Conservation (phyloP, 2,888 invertebrate species). For the Minunthozetes semirufus region DNA sequence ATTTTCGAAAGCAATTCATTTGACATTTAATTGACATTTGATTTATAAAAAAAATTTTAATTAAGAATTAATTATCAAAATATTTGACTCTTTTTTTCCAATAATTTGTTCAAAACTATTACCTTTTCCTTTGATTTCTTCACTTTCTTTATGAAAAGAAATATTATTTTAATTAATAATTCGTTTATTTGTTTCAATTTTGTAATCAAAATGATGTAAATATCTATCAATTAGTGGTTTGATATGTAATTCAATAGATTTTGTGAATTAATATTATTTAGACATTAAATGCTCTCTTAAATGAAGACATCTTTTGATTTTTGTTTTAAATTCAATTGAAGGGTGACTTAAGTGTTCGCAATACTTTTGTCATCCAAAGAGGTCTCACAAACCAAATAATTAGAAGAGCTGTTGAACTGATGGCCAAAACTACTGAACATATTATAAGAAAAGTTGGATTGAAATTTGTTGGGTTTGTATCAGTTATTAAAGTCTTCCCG, state of each 20-base stretch:
- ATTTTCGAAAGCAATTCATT: neutral
- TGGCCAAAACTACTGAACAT: neutral
- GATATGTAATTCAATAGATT: no score
- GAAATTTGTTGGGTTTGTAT: neutral
- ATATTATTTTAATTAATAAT: no score
- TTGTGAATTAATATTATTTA: neutral
- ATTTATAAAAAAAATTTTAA: no score
- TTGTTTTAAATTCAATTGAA: neutral
- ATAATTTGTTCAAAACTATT: no score
- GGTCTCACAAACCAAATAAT: neutral
- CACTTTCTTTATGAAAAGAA: no score
- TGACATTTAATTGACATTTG: neutral
- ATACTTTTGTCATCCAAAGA: constrained; percentile 2
- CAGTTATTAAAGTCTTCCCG: neutral
- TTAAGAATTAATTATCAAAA: no score
- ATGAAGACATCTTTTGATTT: neutral
- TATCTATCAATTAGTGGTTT: no score
- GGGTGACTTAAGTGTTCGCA: neutral
- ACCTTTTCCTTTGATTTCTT: no score
- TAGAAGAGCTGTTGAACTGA: neutral
- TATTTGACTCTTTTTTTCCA: no score
- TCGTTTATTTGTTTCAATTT: no score
- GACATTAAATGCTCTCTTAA: neutral
- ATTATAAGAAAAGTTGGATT: constrained; percentile 6
- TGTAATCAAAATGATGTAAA: no score